These are phyloP conservation scores for Leptinotarsa peninsularis DNA, from an alignment of 2,888 invertebrate genomes.

Conservation along the genomic window DNA sequence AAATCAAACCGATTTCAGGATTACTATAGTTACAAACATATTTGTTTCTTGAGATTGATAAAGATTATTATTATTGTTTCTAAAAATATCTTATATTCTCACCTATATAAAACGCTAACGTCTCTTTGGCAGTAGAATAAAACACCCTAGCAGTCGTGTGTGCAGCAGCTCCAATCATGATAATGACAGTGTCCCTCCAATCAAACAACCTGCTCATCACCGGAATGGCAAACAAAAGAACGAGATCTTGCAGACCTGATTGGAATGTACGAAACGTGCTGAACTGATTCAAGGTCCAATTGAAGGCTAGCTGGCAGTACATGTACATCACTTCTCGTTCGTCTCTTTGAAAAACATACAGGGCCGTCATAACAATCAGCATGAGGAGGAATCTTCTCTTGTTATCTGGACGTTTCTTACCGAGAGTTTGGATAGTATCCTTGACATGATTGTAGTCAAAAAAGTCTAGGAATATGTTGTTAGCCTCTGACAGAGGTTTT, in stretches of 20 bases:
- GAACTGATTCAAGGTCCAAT: conserved; percentile 77
- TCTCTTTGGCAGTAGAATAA: conserved; percentile 72
- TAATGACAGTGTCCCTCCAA: conserved; percentile 79
- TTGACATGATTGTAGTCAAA: conserved; percentile 78
- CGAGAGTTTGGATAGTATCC: conserved; percentile 73
- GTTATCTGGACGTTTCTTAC: conserved; percentile 71
- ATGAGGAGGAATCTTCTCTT: conserved; percentile 75
- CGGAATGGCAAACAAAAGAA: conserved; percentile 79
- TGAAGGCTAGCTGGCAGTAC: conserved; percentile 78
- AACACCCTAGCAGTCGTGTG: conserved; percentile 78
- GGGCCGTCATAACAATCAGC: conserved; percentile 79
- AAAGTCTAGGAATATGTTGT: conserved; percentile 74
- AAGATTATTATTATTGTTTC: no score
- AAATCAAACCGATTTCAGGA: no score
- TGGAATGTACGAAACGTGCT: conserved; percentile 80
- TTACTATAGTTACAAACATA: no score
- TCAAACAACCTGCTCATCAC: conserved; percentile 76
- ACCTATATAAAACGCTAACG: conserved; percentile 74
- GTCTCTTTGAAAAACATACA: conserved; percentile 87
- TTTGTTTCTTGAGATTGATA: no score
- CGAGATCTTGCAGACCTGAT: conserved; percentile 77
- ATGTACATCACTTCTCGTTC: conserved; percentile 82
- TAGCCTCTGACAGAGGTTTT: conserved; percentile 70
- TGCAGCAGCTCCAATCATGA: conserved; percentile 78
- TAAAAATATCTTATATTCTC: neutral